Evolutionary conservation across 2,113 vertebrate species (phyloP).

Genomic region (Aptenodytes forsteri): DNA sequence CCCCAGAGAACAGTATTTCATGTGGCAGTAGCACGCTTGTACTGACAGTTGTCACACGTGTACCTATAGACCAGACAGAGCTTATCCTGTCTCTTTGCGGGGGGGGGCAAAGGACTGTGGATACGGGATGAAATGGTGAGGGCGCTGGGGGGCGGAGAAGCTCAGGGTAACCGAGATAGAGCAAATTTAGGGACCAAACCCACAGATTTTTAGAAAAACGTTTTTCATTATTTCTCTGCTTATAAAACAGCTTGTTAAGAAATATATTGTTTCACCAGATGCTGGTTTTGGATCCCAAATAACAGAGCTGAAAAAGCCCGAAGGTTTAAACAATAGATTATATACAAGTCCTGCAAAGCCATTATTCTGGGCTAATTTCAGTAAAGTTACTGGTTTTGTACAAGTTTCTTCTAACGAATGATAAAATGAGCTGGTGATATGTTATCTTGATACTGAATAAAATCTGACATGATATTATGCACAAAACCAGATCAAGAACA

Average conservation of each 20-base stretch:
- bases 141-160: neutral
- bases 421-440: neutral
- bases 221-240: neutral
- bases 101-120: neutral
- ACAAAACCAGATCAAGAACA: neutral
- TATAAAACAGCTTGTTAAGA: neutral
- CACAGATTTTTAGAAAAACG: accelerated
- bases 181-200: neutral
- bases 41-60: neutral
- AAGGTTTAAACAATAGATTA: neutral
- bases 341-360: neutral
- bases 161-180: neutral
- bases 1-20: neutral
- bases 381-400: neutral
- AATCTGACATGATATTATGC: neutral
- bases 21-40: neutral
- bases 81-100: neutral
- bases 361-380: neutral
- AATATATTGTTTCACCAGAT: neutral
- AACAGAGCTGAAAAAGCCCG: neutral
- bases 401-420: neutral
- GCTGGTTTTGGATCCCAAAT: neutral
- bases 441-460: neutral
- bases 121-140: accelerated
- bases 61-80: neutral